Evolutionary conservation across 2,888 invertebrate genomes (phyloP), one percentile per base, ranked within the genome.

Genomic region (Apamea sordens): DNA sequence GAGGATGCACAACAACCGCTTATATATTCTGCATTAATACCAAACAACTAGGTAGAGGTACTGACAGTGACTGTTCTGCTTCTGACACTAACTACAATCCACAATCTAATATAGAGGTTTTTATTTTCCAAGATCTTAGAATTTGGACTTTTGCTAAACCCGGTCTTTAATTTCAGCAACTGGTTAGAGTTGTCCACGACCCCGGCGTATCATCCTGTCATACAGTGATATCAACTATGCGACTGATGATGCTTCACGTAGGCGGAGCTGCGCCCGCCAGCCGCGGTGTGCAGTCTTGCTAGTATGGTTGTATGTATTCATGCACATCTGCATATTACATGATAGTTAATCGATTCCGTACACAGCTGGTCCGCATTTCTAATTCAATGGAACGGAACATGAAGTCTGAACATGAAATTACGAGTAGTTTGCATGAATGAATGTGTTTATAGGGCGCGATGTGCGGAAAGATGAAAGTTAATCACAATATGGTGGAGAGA

Each of bases 281-380:
- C 11, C 32, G 28, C 72, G 50, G 41, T 63, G 44, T 65, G 64
- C 28, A 53, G 28, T 63, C 73, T 56, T 47, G 56, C 63, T 53
- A 15, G 53, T 70, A 18, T n/a, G n/a, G 10, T 24, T 8, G 36
- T 73, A 67, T 13, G 56, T 36, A 69, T 67, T 70, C 50, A 61
- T 24, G 47, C 47, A 69, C 32, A 80, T 77, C 76, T 83, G 69
- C 76, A 77, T 81, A 79, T 79, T 80, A 86, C 86, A 77, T 76
- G 70, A 82, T 72, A 65, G 70, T 63, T 74, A 84, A 85, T 84
- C 47, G 76, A 83, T 77, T 73, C 76, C 73, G 72, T 74, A 73
- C 67, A 71, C 76, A 77, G 76, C 84, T 77, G 77, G 44, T 71
- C 76, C 73, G 86, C 84, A 78, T 82, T 82, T 86, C 87, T 86